Evolutionary conservation across 2,797 vertebrate genomes (phyloP), one percentile per base, ranked within the genome.

Genomic region (Chelon auratus): DNA sequence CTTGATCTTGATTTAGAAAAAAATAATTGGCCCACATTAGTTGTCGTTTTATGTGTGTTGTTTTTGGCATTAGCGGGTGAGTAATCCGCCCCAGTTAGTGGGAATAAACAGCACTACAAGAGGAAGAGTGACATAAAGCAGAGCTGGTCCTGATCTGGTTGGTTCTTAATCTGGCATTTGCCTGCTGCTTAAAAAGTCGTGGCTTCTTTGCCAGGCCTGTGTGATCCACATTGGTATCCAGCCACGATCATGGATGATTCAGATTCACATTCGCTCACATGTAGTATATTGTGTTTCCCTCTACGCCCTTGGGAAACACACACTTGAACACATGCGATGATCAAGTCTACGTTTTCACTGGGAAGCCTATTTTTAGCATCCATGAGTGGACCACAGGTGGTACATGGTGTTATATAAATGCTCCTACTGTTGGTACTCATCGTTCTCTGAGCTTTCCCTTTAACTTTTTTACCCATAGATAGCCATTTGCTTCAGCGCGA

Each of bases 321-420:
- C 17, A 48, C 14, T 22, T n/a, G 42, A 26, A n/a, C 54, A 86
- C 66, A 69, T 47, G 55, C 51, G 62, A 72, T 26, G 3, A 58
- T 15, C 17, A 26, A 40, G 68, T 72, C n/a, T 48, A 15, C 26
- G 58, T 59, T 83, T 80, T 86, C 77, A 53, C 47, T 62, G 72
- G 54, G 63, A 39, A 24, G 7, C 10, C 82, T 93, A 92, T 93
- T 87, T 91, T 92, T 91, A 90, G 80, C 58, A 22, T 56, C 58
- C 56, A 72, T 68, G 77, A 80, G 76, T 79, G 12, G 59, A 82
- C 73, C 90, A 83, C 89, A 93, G 89, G 85, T 93, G 89, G 83
- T 72, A 54, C 77, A 54, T 78, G 69, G 77, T 86, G 84, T 91
- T 88, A 78, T 85, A 69, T 85, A 84, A 86, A 84, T 65, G 76